These are phyloP conservation scores for Camponotus floridanus DNA, from an alignment of 1,140 invertebrate genomes.

Conservation along the genomic window DNA sequence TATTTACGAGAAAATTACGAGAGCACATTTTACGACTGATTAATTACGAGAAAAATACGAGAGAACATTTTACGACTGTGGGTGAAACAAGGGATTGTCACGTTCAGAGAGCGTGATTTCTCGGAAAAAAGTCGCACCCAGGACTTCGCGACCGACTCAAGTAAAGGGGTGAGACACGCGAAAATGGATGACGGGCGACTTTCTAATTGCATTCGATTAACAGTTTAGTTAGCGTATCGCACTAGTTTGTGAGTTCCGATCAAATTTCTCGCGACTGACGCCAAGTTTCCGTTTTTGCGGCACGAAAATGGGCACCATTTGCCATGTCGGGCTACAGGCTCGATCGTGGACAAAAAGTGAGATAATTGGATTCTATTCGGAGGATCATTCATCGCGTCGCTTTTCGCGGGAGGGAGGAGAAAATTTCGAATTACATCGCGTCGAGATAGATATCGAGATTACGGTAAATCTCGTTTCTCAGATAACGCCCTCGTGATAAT, in stretches of 20 bases:
- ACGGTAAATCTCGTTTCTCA: slow-evolving; percentile 16
- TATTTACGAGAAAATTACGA: too few relatives aligned
- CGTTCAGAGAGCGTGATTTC: neutral
- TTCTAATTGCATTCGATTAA: slow-evolving; percentile 24
- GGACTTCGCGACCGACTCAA: neutral
- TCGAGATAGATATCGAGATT: neutral
- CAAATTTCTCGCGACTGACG: slow-evolving; percentile 5
- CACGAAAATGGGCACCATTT: slow-evolving; percentile 44
- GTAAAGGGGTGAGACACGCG: neutral
- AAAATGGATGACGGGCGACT: neutral
- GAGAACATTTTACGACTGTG: neutral
- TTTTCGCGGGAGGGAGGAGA: neutral
- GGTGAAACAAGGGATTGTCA: neutral
- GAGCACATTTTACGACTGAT: too few relatives aligned
- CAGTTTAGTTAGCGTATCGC: slow-evolving; percentile 9
- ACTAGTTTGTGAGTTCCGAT: slow-evolving; percentile 6
- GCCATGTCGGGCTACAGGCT: neutral
- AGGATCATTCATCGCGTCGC: slow-evolving; percentile 26
- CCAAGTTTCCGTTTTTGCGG: slow-evolving; percentile 34
- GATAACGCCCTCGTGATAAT: slow-evolving; percentile 29
- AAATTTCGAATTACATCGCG: slow-evolving; percentile 12
- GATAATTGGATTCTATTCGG: slow-evolving; percentile 52
- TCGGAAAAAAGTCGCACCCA: neutral
- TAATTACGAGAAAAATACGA: neutral
- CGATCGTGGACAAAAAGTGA: slow-evolving; percentile 42